Base-by-base conservation (phyloP, 2,888 invertebrate genomes). In the Agrenia bidenticulata region DNA sequence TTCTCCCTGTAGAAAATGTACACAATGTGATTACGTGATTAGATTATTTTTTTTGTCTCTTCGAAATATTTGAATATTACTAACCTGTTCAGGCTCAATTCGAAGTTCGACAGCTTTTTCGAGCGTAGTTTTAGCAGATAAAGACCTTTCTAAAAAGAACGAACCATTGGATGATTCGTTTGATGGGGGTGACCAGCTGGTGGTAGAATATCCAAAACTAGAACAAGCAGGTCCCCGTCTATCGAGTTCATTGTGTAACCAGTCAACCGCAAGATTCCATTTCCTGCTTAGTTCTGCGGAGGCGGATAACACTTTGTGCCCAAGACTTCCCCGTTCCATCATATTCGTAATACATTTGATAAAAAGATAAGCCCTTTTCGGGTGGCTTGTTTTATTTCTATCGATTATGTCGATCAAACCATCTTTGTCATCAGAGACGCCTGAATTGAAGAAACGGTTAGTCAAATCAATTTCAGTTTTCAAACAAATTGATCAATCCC, bases 341-440 rank as follows among this genome's bases (percentile, higher is more conserved):
- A 96, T 84, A 76, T 89, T 87, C 71, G 95, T 95, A 83, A 97
- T 86, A 80, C 94, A 91, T 83, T 97, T 97, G 71, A 97, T 92
- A 82, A 95, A 96, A 81, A 95, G 94, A 83, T 97, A 97, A 71
- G 95, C 94, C 73, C 96, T 85, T 82, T 96, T 96, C 81, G 96
- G 95, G 82, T 95, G 94, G 82, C 95, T 94, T 72, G 89, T 91
- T 81, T 94, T 95, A 66, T 93, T 90, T 69, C 92, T 87, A 77
- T 89, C 87, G 78, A 96, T 94, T 64, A 92, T 96, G 79, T 97
- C 96, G 77, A 97, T 86, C 61, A 97, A 84, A 0, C 96, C 96
- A 77, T 95, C 94, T 50, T 93, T 86, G 78, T 95, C 91, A 70
- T 90, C 90, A 2, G 88, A 88, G 55, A 88, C 85, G 78, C 86